Evolutionary conservation across 2,113 vertebrate genomes (phyloP), one percentile per base, ranked within the genome.

Genomic region (Tragelaphus imberbis): DNA sequence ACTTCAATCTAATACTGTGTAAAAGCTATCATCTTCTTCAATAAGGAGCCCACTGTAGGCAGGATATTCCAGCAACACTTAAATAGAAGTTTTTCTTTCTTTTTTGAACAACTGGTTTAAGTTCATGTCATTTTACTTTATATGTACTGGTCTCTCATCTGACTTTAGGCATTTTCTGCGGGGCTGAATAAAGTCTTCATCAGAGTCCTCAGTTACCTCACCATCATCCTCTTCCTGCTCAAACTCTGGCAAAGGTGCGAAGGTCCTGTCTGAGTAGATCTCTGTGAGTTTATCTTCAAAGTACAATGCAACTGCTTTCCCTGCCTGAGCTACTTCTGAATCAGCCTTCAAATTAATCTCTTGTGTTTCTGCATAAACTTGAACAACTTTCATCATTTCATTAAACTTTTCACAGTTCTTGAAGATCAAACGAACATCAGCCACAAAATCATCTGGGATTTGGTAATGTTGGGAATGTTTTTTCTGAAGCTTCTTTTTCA

Each of bases 371-470:
- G 99, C 99, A 99, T 99, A 99, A 99, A 99, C 99, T 99, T 99
- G 99, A 99, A 99, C 99, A 99, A 99, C 99, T 99, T 99, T 99
- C 99, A 99, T 99, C 99, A 99, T 99, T 99, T 99, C 99, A 97
- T 99, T 99, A 99, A 99, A 99, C 98, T 99, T 99, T 98, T 99
- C 99, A 99, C 99, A 99, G 99, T 99, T 99, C 98, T 99, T 99
- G 99, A 99, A 99, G 98, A 99, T 99, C 98, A 99, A 98, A 81
- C 99, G 99, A 93, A 99, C 99, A 44, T 99, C 99, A 0, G 99
- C n/a, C n/a, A n/a, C n/a, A n/a, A n/a, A n/a, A n/a, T n/a, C n/a
- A n/a, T n/a, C n/a, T n/a, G n/a, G n/a, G n/a, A n/a, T n/a, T n/a
- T n/a, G n/a, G n/a, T n/a, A n/a, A n/a, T n/a, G n/a, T n/a, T n/a